Base-by-base conservation (phyloP, 2,888 invertebrate genomes). In the Synergus gifuensis region DNA sequence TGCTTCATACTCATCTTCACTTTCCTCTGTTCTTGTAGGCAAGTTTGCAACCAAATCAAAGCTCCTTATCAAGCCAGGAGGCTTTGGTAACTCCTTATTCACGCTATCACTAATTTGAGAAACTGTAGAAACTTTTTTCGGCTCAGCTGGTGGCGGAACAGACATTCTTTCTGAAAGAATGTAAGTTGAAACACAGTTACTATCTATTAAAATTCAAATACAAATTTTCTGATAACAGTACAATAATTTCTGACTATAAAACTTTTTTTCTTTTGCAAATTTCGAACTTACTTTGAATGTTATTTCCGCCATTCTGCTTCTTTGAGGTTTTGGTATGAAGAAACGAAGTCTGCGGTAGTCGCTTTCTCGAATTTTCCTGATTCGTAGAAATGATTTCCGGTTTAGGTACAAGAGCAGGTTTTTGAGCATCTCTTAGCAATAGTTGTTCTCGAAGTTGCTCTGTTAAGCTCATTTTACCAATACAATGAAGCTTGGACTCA, bases 11-110 rank as follows among this genome's bases (percentile, higher is more conserved):
- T 89, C 90, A 42, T 91, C 90, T 46, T 91, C 91, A 79, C 91
- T 91, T 46, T 89, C 91, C 5, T 89, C 88, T 9, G 86, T 86
- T 44, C 86, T 85, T 46, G 86, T 85, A 0, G 92, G 91, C 46
- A 92, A 83, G 85, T 91, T 91, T 0, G 90, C 91, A 0, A 92
- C 88, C 0, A 92, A 86, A 79, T 92, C 91, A 0, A 91, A 86
- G 64, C 87, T 89, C 2, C 84, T 83, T 4, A 87, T 81, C 49
- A 80, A 85, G 0, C 80, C 83, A 1, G 88, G 86, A 2, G 88
- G 87, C 11, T 89, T 88, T 5, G 87, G 82, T 22, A 86, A 60
- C 64, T 83, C 85, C n/a, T 76, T 83, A 12, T 84, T 82, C 5
- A 76, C 18, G 78, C 78, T 82, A 16, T 85, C 83, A 44, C 42